Conservation (phyloP, 2,888 invertebrate genomes). For the Galerucella calmariensis region DNA sequence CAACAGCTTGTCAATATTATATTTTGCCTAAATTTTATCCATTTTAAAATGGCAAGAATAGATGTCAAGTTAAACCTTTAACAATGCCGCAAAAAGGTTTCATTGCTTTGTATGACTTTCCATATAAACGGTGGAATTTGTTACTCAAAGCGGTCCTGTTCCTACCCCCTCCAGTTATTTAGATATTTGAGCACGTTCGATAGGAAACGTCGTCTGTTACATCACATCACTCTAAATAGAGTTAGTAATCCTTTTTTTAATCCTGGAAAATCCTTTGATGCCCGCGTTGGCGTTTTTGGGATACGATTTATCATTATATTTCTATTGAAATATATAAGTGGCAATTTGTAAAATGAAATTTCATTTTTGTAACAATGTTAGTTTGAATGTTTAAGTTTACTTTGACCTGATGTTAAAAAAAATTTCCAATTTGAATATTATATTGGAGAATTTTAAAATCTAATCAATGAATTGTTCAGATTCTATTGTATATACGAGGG, state of each 20-base stretch:
- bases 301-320: not conserved
- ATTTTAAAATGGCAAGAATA: too few species aligned
- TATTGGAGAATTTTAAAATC: too few species aligned
- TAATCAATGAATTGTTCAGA: too few species aligned
- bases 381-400: too few species aligned
- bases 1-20: too few species aligned
- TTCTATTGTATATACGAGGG: too few species aligned
- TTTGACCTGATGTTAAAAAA: too few species aligned
- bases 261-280: conserved; percentile 4
- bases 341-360: conserved; percentile 7
- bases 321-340: conserved; percentile 12
- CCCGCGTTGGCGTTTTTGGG: not conserved
- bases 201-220: conserved; percentile 28
- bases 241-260: conserved; percentile 18
- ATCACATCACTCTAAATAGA: conserved; percentile 15
- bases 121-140: not conserved
- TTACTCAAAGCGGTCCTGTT: not conserved
- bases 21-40: too few species aligned
- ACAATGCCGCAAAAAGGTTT: not conserved
- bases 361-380: too few species aligned
- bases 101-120: not conserved
- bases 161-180: conserved; percentile 8
- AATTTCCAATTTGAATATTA: too few species aligned
- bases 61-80: not conserved
- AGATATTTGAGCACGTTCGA: conserved; percentile 27